Base-by-base conservation (phyloP, 2,797 vertebrate species). In the Iguana delicatissima region DNA sequence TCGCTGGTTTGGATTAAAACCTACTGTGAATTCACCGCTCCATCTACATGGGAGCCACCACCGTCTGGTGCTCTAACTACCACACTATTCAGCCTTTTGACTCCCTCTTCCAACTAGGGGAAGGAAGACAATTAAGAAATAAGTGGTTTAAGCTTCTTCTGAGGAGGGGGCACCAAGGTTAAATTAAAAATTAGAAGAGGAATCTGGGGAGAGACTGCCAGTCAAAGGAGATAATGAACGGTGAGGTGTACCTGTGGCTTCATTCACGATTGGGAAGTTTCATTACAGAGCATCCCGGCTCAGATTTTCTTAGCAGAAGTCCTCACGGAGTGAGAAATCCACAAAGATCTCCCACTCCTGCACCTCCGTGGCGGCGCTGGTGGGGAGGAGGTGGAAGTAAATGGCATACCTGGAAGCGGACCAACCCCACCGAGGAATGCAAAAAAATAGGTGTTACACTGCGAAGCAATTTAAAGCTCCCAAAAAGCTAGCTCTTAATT, bases 401-500 rank as follows among this genome's bases (percentile, higher is more conserved):
- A 77, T 20, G 72, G 50, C 12, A 32, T 42, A 83, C 80, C 89
- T 87, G 89, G 20, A 46, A 42, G 7, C 35, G 9, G 72, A 18
- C 85, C 80, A 18, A 10, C 80, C 16, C 86, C 46, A 9, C 80
- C 13, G 74, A 13, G 90, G 52, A 91, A 79, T 32, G 73, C 85
- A 0, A 20, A 84, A 84, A 92, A 90, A 93, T 89, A 87, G 94
- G 93, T 80, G 93, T 92, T 89, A 92, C 62, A 86, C 69, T 46
- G 91, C 1, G 32, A 95, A 92, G 89, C 93, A 92, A 89, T 94
- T 94, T 93, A 90, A 74, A 72, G 7, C 32, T 2, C 67, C 67
- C 0, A 18, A 94, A 94, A 94, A 89, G 91, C 92, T 24, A 95
- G 93, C 94, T 94, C 26, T 1, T 95, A 95, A 96, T 96, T 95